Conservation (phyloP, 1,140 invertebrate genomes). For the Lepidurus packardi region DNA sequence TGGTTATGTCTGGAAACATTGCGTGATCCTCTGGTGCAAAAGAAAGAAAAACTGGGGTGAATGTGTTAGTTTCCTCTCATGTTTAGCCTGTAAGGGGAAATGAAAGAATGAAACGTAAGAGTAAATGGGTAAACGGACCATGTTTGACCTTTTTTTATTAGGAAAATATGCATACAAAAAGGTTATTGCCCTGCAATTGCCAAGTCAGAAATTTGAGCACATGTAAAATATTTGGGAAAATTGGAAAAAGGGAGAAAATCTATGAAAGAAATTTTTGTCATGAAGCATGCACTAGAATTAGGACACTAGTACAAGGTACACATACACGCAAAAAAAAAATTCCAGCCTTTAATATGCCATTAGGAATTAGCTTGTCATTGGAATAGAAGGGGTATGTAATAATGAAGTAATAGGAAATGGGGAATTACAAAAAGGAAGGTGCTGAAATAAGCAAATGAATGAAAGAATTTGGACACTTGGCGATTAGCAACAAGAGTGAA, state of each 20-base stretch:
- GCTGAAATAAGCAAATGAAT: no score
- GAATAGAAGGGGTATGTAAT: no score
- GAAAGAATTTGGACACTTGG: no score
- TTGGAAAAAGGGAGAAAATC: neutral
- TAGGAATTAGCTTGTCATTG: no score
- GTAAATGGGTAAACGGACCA: neutral
- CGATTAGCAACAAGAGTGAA: no score
- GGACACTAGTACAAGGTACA: neutral
- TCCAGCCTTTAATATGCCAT: neutral
- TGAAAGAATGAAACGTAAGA: neutral
- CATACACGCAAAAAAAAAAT: neutral
- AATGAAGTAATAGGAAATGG: no score
- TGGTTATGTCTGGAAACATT: neutral
- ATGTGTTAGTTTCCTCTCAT: neutral
- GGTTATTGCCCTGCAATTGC: slow-evolving; percentile 17
- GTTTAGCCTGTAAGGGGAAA: neutral
- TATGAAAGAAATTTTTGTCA: no score
- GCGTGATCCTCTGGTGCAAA: neutral
- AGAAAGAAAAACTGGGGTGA: neutral
- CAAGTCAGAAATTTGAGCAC: slow-evolving; percentile 22
- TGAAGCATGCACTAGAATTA: slow-evolving; percentile 1
- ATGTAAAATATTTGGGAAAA: neutral
- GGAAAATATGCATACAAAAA: slow-evolving; percentile 20
- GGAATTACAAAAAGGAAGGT: no score
- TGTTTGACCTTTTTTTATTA: slow-evolving; percentile 20